Evolutionary conservation across 2,797 vertebrate species (phyloP), one percentile per base, ranked within the genome.

Genomic region (Malacoraja senta): DNA sequence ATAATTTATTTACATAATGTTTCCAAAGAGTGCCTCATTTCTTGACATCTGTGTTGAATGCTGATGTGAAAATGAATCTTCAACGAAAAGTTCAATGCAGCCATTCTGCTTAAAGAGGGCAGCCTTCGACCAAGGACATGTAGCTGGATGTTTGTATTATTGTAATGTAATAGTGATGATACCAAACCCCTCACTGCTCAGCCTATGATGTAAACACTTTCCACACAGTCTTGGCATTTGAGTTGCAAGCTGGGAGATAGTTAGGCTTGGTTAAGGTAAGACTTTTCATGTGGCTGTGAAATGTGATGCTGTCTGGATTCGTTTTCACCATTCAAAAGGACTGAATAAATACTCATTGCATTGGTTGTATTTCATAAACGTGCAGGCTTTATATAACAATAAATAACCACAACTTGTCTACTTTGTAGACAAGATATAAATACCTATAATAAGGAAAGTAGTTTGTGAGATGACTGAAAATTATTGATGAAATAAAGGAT

Each of bases 141-240:
- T 29, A 10, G 10, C 68, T 53, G 21, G 38, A 53, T 72, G 26
- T 74, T 21, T 74, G 21, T 44, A 72, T 92, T 44, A 92, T 53
- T 92, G 38, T 61, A 53, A 29, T 74, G 6, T 74, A 74, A 74
- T 29, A 76, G 35, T 29, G 71, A 24, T 44, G 35, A 7, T 72
- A 74, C 68, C 38, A 92, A 72, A 53, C 68, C 90, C 26, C 71
- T 74, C 8, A 44, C 38, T 72, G 38, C 24, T 26, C 71, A 29
- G 90, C 12, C 71, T 74, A 44, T 44, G 44, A 24, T 91, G 24
- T 74, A 74, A 91, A 91, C 38, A 91, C 90, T 91, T 74, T 74
- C 24, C 38, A 74, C 72, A 26, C 90, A 92, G 53, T 24, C 29
- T 21, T n/a, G 17, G 32, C 53, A 71, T 74, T 91, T 91, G 32